These are phyloP conservation scores for Turritopsis dohrnii DNA, from an alignment of 30 jellyfish, hydroid and myxozoan genomes.

Conservation along the genomic window DNA sequence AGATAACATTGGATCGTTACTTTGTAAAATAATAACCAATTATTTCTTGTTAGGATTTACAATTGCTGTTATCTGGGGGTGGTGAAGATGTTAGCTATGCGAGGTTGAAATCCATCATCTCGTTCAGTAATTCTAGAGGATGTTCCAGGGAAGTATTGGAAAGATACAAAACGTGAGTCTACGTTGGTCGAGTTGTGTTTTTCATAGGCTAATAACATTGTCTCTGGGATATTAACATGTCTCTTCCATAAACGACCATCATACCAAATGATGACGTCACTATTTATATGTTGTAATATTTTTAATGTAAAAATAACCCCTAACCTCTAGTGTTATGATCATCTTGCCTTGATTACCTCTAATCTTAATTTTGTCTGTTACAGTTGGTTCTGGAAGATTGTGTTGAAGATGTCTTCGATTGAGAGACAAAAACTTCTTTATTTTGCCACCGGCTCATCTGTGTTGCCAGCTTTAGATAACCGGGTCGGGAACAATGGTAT, in stretches of 20 bases:
- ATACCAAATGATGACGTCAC: too few species aligned
- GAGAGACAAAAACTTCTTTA: conserved; percentile 73
- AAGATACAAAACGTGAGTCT: conserved; percentile 59
- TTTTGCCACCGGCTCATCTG: conserved; percentile 83
- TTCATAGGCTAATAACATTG: too few species aligned
- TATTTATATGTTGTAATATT: too few species aligned
- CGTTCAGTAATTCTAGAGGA: conserved; percentile 69
- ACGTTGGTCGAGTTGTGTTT: not conserved
- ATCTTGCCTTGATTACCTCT: not conserved
- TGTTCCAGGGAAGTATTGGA: conserved; percentile 59
- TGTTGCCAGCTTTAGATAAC: conserved; percentile 75
- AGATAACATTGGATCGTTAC: too few species aligned
- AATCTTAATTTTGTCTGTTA: not conserved
- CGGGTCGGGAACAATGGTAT: conserved; percentile 81
- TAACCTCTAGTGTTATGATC: too few species aligned
- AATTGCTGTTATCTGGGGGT: conserved; percentile 86
- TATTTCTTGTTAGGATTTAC: conserved; percentile 55
- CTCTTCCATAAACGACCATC: too few species aligned
- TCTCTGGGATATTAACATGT: too few species aligned
- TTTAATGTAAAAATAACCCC: too few species aligned
- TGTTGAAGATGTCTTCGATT: conserved; percentile 62
- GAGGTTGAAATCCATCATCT: conserved; percentile 54
- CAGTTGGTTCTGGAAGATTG: conserved; percentile 89
- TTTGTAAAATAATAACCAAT: not conserved
- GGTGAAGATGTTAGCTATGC: conserved; percentile 55